Evolutionary conservation across 2,797 vertebrate genomes (phyloP), one percentile per base, ranked within the genome.

Genomic region (Hippopotamyrus pictus): DNA sequence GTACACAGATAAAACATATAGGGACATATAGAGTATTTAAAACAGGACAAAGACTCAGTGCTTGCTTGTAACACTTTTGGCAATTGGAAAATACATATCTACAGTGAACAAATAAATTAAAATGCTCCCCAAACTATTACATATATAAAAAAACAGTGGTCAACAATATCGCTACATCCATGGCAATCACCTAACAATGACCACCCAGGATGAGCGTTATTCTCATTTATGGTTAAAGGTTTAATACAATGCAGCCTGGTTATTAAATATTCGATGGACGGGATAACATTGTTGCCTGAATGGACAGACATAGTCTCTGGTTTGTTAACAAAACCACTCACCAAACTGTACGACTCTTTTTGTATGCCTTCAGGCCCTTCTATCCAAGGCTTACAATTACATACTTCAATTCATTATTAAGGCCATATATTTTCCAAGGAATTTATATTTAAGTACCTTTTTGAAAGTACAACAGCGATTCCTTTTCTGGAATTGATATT

Each of bases 391-490:
- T 37, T 12, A 19, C 85, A 86, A 19, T 86, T 51, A 51, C 11
- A n/a, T 22, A n/a, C 51, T 33, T 87, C 50, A 4, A 59, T 59
- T 29, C 85, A 33, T 59, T 37, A n/a, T 57, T 41, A 59, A 19
- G 85, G 51, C 17, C 50, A 87, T 9, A 59, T n/a, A 41, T 87
- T 87, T 57, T 87, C 25, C 8, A 57, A 87, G 53, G 53, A 14
- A 57, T 37, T 44, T 87, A 19, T 33, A 11, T 6, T 25, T 33
- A 59, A 9, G 85, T 87, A 59, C 53, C 85, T 87, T 86, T 57
- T 54, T 59, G 51, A 57, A 87, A 41, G 85, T 57, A 87, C 53
- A 87, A 87, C 53, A 87, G 50, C 25, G n/a, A 53, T 86, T 37
- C 51, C 85, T 25, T 53, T 86, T 9, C 25, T 29, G 85, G 29